Conservation (phyloP, 2,113 vertebrate species). For the Microtus ochrogaster region DNA sequence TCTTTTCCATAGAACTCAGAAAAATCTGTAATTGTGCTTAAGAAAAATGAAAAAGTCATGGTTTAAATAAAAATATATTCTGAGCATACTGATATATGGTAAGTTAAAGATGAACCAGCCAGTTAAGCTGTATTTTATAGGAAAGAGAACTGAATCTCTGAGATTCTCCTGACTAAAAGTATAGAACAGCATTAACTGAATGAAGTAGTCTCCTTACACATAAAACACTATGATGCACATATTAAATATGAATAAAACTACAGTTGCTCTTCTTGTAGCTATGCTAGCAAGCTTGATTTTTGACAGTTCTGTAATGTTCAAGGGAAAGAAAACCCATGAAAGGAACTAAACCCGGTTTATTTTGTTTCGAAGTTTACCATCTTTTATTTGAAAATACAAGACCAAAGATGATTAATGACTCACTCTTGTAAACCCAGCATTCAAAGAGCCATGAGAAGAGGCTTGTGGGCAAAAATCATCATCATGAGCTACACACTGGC, state of each 20-base stretch:
- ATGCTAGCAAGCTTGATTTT: background rate
- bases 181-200: background rate
- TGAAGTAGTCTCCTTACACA: constrained; percentile 31
- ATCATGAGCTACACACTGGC: background rate
- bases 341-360: background rate
- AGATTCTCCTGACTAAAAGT: background rate
- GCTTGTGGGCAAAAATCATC: background rate
- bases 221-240: background rate
- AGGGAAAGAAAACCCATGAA: background rate
- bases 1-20: constrained; percentile 10
- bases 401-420: background rate
- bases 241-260: background rate
- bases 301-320: background rate
- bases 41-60: constrained; percentile 10
- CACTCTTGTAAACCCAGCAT: background rate
- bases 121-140: constrained; percentile 39
- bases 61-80: background rate
- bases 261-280: background rate
- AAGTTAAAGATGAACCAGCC: background rate
- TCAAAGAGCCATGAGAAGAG: background rate
- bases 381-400: background rate
- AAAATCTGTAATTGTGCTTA: background rate
- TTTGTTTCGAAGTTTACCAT: constrained; percentile 2
- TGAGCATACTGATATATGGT: background rate
- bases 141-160: constrained; percentile 15